Evolutionary conservation across 2,888 invertebrate species (phyloP), one percentile per base, ranked within the genome.

Genomic region (Trissolcus brochymenae): DNA sequence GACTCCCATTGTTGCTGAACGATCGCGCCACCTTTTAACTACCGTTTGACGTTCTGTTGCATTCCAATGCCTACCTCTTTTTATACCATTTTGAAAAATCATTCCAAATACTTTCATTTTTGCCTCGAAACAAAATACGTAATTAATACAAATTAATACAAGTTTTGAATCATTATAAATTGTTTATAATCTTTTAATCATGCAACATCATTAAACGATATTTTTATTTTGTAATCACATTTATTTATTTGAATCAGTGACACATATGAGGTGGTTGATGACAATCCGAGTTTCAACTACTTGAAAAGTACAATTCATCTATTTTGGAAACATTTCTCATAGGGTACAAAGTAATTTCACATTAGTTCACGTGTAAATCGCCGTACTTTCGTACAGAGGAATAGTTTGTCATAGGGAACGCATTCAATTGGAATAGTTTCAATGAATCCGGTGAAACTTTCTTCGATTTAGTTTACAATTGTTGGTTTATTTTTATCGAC

Each of bases 1-100:
- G 88, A 87, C 85, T 86, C 81, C 86, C 83, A 88, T 87, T 87
- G 87, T 88, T 84, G 82, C 78, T 80, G 81, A 80, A 81, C 82
- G 84, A 86, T 86, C 85, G 84, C 82, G 84, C 85, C 81, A 83
- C 86, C 83, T 81, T 85, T 86, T 84, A 83, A 84, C 82, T 77
- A 81, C 75, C 80, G 78, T 82, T 80, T 79, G 60, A 65, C 59
- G 80, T 81, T 81, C 13, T 6, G 43, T 46, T 46, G n/a, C 40
- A 19, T 21, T 49, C 40, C 46, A 53, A 35, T 57, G 50, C 50
- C 55, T 35, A 16, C 19, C 50, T 0, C 21, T 41, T 21, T 43
- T 40, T 14, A 13, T 21, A 6, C 9, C 13, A 40, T 43, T 14
- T 43, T 14, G 2, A 14, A 43, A 43, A 29, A 29, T 29, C 7